Evolutionary conservation across 1,140 invertebrate species (phyloP).

Genomic region (Monomorium pharaonis): DNA sequence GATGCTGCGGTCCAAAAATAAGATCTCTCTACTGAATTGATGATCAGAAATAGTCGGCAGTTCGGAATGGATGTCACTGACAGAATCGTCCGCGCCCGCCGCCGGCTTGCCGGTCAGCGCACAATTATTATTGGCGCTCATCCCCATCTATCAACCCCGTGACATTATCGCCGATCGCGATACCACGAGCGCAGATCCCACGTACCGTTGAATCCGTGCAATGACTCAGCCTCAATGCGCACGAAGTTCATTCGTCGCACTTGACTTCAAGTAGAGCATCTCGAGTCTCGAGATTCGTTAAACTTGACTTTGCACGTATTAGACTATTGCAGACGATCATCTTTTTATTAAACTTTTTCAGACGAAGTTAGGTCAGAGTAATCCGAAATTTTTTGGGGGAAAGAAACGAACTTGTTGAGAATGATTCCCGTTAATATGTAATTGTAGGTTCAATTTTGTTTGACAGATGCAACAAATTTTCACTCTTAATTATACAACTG

Average conservation of each 20-base stretch:
- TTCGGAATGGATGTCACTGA: slow-evolving; percentile 70
- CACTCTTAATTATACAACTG: not conserved
- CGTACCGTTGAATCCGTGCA: not conserved
- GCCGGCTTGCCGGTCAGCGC: slow-evolving; percentile 24
- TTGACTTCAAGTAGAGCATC: not conserved
- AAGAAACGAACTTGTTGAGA: not conserved
- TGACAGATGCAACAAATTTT: not conserved
- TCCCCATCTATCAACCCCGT: not conserved
- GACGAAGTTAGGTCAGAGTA: not conserved
- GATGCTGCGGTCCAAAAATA: slow-evolving; percentile 79
- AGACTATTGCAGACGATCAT: not conserved
- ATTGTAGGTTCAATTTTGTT: not conserved
- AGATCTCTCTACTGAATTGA: slow-evolving; percentile 76
- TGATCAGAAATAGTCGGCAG: slow-evolving; percentile 79
- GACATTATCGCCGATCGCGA: not conserved
- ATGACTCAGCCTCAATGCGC: not conserved
- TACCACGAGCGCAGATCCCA: not conserved
- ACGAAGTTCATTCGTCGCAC: not conserved
- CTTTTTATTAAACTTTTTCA: not conserved
- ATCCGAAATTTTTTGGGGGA: not conserved
- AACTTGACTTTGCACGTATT: not conserved
- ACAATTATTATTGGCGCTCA: slow-evolving; percentile 50
- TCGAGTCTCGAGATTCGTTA: slow-evolving; percentile 8
- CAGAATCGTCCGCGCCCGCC: slow-evolving; percentile 56
- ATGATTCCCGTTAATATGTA: not conserved